Percentiles rank a stretch among this genome's conserved stretches.
Conservation (phyloP, 37 sponge, comb jelly and placozoan genomes). For the Beroe forskalii region DNA sequence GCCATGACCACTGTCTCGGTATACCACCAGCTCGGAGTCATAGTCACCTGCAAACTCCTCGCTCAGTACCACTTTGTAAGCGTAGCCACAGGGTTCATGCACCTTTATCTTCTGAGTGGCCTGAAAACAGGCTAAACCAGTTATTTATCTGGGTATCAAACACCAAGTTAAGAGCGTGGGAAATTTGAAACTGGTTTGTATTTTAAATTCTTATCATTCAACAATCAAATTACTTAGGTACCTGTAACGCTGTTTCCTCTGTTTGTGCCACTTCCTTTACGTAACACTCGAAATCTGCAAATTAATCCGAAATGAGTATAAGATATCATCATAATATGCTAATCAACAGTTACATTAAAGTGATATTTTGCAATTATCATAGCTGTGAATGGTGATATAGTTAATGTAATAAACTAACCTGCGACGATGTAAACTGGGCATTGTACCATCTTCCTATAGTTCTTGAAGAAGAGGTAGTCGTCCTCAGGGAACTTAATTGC, state of each 20-base stretch:
- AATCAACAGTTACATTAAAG: too few species aligned
- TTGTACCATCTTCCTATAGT: conserved; percentile 29
- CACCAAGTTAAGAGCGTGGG: too few species aligned
- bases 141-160: too few species aligned
- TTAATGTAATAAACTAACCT: too few species aligned
- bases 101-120: background rate
- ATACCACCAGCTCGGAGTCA: background rate
- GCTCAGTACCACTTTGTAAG: conserved; percentile 23
- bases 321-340: too few species aligned
- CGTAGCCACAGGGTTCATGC: conserved; percentile 50
- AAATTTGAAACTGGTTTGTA: too few species aligned
- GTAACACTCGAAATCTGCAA: conserved; percentile 55
- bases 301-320: too few species aligned
- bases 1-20: background rate
- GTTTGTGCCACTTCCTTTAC: background rate
- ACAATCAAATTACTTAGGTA: too few species aligned
- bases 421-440: conserved; percentile 49
- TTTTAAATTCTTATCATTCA: too few species aligned
- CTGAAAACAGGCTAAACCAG: background rate
- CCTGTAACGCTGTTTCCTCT: background rate
- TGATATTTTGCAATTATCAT: too few species aligned
- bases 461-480: background rate
- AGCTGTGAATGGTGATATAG: too few species aligned
- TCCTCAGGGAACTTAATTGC: conserved; percentile 25
- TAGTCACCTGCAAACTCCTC: background rate